phyloP scores from a whole-genome alignment of 2,888 invertebrate species.

The Disparrhopalites patrizii region DNA sequence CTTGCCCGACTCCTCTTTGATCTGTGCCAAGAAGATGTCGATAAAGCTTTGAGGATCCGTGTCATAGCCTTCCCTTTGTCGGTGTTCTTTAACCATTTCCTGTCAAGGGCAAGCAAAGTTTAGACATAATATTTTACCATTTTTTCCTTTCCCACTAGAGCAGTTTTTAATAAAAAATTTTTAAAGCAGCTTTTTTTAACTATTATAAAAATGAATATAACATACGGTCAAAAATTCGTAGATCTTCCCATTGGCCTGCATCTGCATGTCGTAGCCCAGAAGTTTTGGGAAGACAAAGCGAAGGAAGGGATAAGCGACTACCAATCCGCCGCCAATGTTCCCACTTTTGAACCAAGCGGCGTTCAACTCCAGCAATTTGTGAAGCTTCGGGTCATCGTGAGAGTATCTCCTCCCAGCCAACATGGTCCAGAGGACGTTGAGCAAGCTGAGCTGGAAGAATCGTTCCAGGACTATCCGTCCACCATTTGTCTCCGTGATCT shows the following conservation, averaged over 20 bases:
- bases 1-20: slow-evolving; percentile 33
- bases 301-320: slow-evolving; percentile 55
- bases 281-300: slow-evolving; percentile 62
- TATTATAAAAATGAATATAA: too few relatives aligned
- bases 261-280: slow-evolving; percentile 59
- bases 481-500: slow-evolving; percentile 23
- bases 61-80: slow-evolving; percentile 31
- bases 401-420: slow-evolving; percentile 42
- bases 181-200: too few relatives aligned
- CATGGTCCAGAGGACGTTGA: slow-evolving; percentile 47
- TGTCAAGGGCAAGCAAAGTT: too few relatives aligned
- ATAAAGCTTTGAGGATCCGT: slow-evolving; percentile 38
- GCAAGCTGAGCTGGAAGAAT: slow-evolving; percentile 42
- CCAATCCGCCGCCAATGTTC: slow-evolving; percentile 42
- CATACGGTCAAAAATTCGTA: slow-evolving; percentile 36
- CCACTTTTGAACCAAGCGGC: slow-evolving; percentile 45
- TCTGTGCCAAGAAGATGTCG: slow-evolving; percentile 39
- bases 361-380: slow-evolving; percentile 37
- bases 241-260: slow-evolving; percentile 36
- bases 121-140: too few relatives aligned
- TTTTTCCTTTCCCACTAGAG: background rate
- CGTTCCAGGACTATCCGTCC: slow-evolving; percentile 39
- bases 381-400: slow-evolving; percentile 43
- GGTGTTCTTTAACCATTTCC: slow-evolving; percentile 41
- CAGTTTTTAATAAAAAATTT: slow-evolving; percentile 2